phyloP scores from a whole-genome alignment of 2,113 vertebrate genomes.

The Myotis yumanensis region DNA sequence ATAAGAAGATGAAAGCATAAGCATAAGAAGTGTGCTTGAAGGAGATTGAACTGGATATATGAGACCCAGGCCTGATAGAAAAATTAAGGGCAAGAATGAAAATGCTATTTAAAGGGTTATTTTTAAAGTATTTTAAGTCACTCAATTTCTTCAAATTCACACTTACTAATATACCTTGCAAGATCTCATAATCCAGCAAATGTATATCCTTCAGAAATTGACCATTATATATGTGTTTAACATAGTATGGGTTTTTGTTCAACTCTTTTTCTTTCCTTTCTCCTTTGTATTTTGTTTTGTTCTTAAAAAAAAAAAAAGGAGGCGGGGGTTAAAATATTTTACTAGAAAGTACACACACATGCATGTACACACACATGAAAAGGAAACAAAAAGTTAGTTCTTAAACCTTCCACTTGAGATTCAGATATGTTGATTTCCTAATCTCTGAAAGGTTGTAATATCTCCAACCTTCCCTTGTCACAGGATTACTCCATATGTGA shows the following conservation, averaged over 20 bases:
- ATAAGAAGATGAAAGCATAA: neutral
- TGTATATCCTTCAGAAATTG: neutral
- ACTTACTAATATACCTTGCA: neutral
- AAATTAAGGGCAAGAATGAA: neutral
- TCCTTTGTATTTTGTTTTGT: neutral
- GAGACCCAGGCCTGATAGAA: neutral
- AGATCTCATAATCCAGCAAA: neutral
- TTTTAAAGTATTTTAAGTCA: neutral
- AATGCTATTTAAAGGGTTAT: neutral
- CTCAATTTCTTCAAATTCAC: neutral
- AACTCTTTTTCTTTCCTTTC: neutral
- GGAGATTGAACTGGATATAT: neutral
- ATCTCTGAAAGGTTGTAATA: neutral
- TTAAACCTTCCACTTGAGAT: neutral
- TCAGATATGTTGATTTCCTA: neutral
- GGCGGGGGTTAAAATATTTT: neutral
- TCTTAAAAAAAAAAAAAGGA: neutral
- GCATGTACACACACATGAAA: neutral
- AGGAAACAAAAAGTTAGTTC: neutral
- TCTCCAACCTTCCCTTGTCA: neutral
- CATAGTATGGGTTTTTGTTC: neutral
- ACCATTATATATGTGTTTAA: neutral
- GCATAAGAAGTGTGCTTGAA: neutral
- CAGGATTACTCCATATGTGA: neutral
- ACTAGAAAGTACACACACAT: neutral